These are phyloP conservation scores for Pteria penguin DNA, from an alignment of 2,888 invertebrate species.

Conservation along the genomic window DNA sequence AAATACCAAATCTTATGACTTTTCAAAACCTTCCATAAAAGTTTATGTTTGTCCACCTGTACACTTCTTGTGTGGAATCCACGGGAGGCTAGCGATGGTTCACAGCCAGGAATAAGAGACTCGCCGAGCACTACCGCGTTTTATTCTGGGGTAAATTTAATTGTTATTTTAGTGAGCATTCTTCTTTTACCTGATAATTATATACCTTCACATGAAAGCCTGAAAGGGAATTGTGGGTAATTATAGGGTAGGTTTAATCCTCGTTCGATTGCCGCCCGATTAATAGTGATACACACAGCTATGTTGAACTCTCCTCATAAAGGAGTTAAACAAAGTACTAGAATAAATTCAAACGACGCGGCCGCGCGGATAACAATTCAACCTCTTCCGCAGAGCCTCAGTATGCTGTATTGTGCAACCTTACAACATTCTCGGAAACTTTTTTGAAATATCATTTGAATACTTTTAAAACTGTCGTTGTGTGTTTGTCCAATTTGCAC, in stretches of 20 bases:
- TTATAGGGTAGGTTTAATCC: constrained; percentile 24
- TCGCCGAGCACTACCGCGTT: constrained; percentile 20
- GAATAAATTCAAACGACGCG: too few relatives aligned
- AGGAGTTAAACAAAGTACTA: too few relatives aligned
- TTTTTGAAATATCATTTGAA: too few relatives aligned
- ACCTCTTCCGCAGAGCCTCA: too few relatives aligned
- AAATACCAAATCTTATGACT: constrained; percentile 24
- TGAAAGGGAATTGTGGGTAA: constrained; percentile 22
- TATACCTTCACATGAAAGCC: constrained; percentile 6
- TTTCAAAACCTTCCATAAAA: constrained; percentile 2
- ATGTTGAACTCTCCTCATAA: too few relatives aligned
- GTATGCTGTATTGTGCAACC: too few relatives aligned
- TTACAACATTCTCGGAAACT: too few relatives aligned
- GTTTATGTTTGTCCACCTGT: not conserved
- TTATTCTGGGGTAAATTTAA: constrained; percentile 14
- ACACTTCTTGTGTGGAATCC: not conserved
- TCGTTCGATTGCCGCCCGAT: constrained; percentile 12
- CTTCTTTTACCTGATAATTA: constrained; percentile 24
- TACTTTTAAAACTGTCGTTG: too few relatives aligned
- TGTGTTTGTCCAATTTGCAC: too few relatives aligned
- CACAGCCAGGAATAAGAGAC: constrained; percentile 12
- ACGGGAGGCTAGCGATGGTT: not conserved
- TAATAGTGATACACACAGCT: constrained; percentile 9
- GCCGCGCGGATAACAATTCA: too few relatives aligned
- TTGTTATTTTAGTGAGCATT: constrained; percentile 20